Evolutionary conservation across 2,888 invertebrate genomes (phyloP).

Genomic region (Automeris io): DNA sequence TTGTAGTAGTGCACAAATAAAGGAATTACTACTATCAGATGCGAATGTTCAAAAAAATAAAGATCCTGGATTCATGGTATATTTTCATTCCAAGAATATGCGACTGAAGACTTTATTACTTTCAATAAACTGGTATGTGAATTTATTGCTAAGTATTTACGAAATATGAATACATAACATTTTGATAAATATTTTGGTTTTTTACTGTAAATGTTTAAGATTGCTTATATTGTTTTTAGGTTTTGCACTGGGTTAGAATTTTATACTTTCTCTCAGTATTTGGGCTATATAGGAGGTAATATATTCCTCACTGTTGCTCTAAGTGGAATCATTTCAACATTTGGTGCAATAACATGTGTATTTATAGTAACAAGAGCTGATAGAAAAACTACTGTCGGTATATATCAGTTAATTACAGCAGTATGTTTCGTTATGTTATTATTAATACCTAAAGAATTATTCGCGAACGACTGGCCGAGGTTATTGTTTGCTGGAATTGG

Average conservation of each 20-base stretch:
- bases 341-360: constrained; percentile 73
- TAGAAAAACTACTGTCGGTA: constrained; percentile 65
- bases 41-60: constrained; percentile 19
- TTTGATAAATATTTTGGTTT: not conserved
- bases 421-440: constrained; percentile 69
- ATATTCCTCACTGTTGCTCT: constrained; percentile 72
- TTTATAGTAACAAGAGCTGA: constrained; percentile 66
- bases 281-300: constrained; percentile 72
- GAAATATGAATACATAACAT: not conserved
- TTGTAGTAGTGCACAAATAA: constrained; percentile 25
- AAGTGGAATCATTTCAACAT: constrained; percentile 72
- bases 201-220: not conserved
- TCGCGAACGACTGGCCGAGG: constrained; percentile 70
- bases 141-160: not conserved
- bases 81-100: constrained; percentile 69
- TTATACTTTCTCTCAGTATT: constrained; percentile 78
- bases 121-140: constrained; percentile 74
- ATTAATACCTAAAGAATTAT: constrained; percentile 58
- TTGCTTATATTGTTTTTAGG: constrained; percentile 50
- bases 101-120: constrained; percentile 65
- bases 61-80: constrained; percentile 49
- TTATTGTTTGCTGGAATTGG: constrained; percentile 78
- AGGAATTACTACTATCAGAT: constrained; percentile 25
- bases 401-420: constrained; percentile 64
- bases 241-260: constrained; percentile 76